Percentiles rank a stretch among this genome's conserved stretches.
phyloP scores from a whole-genome alignment of 2,888 invertebrate species.

The Bembecia ichneumoniformis region DNA sequence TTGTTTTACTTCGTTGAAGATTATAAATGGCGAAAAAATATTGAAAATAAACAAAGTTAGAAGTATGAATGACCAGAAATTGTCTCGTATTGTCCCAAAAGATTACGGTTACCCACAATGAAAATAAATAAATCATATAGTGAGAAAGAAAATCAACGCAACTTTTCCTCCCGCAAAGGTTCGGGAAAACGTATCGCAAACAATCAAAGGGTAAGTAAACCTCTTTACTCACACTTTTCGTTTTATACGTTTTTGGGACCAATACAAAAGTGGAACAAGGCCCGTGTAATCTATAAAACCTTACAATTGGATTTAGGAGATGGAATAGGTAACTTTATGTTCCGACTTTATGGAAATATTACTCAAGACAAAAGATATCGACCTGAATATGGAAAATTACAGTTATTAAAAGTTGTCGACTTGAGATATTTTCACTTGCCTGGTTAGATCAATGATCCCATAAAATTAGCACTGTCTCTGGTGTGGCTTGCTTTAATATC shows the following conservation, averaged over 20 bases:
- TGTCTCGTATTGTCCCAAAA: background rate
- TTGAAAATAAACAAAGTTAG: background rate
- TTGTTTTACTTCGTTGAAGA: no score
- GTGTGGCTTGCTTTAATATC: no score
- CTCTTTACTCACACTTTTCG: conserved; percentile 42
- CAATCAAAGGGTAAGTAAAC: conserved; percentile 52
- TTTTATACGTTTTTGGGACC: conserved; percentile 39
- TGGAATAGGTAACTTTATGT: no score
- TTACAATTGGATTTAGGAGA: conserved; percentile 6
- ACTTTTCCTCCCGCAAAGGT: conserved; percentile 18
- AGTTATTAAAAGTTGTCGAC: no score
- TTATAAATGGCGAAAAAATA: background rate
- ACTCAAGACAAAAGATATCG: no score
- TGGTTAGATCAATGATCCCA: no score
- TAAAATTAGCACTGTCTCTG: no score
- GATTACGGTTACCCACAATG: background rate
- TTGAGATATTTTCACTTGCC: no score
- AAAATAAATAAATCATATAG: conserved; percentile 12
- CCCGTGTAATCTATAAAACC: conserved; percentile 41
- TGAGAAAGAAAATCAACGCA: conserved; percentile 10
- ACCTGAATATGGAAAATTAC: no score
- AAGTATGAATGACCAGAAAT: background rate
- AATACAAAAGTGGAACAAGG: conserved; percentile 37
- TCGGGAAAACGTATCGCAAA: conserved; percentile 37
- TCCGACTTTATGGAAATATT: no score